A percentile compares a stretch with the other conserved stretches of the same genome.
phyloP scores from a whole-genome alignment of 1,140 invertebrate genomes.

The Myzus persicae region DNA sequence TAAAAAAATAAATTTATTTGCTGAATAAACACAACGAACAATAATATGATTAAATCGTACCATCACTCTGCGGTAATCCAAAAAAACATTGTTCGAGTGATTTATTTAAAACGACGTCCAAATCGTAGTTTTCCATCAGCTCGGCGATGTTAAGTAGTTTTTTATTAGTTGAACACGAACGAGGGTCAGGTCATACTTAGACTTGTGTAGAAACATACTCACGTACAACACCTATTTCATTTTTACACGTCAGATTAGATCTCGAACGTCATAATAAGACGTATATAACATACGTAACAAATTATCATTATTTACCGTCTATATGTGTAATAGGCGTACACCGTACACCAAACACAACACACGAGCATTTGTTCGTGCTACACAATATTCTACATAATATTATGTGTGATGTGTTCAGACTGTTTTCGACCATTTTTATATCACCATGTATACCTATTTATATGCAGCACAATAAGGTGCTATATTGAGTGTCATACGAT shows the following conservation, averaged over 20 bases:
- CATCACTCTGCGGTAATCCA: neutral
- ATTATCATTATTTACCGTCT: neutral
- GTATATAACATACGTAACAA: neutral
- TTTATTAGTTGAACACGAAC: neutral
- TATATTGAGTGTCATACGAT: neutral
- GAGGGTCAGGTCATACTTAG: neutral
- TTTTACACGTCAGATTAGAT: neutral
- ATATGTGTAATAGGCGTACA: neutral
- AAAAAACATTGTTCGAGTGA: neutral
- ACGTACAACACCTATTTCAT: neutral
- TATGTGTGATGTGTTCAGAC: too few species aligned
- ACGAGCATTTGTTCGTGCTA: too few species aligned
- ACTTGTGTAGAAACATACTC: neutral
- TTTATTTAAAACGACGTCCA: neutral
- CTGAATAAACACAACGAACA: neutral
- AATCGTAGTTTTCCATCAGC: neutral
- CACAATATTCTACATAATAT: neutral
- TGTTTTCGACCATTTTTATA: too few species aligned
- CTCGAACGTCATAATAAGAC: neutral
- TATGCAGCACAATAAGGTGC: too few species aligned
- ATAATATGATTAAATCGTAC: neutral
- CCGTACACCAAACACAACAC: neutral
- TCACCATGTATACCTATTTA: too few species aligned
- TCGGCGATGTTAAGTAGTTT: neutral
- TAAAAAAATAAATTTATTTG: neutral